Base-by-base conservation (phyloP, 2,113 vertebrate genomes). In the Regulus satrapa region DNA sequence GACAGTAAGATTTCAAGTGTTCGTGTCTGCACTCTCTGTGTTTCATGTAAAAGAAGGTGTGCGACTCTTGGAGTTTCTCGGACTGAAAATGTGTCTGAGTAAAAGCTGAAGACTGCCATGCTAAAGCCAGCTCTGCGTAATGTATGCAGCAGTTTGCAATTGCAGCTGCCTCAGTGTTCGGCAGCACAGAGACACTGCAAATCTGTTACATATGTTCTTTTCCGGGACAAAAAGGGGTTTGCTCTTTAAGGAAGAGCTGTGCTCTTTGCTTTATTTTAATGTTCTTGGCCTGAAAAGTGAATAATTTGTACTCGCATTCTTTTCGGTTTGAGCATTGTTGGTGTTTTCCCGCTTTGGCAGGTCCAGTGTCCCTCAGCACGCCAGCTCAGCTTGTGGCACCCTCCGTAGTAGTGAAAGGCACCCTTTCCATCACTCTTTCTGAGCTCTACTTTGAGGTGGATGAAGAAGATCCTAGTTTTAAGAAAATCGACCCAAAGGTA, bases 391-490 rank as follows among this genome's bases (percentile, higher is more conserved):
- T 99, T 83, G 98, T 99, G 95, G 98, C 99, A 94, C 99, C 99
- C 76, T 99, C 99, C 3, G 97, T 95, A 26, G 98, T 99, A 72
- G 97, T 99, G 95, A 99, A 98, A 97, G 99, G 99, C 75, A 99
- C 98, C 55, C 98, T 99, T 96, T 99, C 99, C 94, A 98, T 99
- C 98, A 99, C 99, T 82, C 97, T 98, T 93, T 99, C 98, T 48
- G 99, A 99, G 97, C 98, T 99, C 93, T 99, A 98, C 98, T 99
- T 99, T 93, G 99, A 99, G 97, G 99, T 99, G 97, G 99, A 99
- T 94, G 99, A 99, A 97, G 99, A 99, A 82, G 99, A 99, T 79
- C 97, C 98, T 58, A 97, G 97, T 98, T 99, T 99, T 98, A 99
- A 98, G 98, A 98, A 98, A 98, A 98, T 99, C 85, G 99, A 99